Evolutionary conservation across 2,888 invertebrate genomes (phyloP), one percentile per base, ranked within the genome.

Genomic region (Athripsodes cinereus): DNA sequence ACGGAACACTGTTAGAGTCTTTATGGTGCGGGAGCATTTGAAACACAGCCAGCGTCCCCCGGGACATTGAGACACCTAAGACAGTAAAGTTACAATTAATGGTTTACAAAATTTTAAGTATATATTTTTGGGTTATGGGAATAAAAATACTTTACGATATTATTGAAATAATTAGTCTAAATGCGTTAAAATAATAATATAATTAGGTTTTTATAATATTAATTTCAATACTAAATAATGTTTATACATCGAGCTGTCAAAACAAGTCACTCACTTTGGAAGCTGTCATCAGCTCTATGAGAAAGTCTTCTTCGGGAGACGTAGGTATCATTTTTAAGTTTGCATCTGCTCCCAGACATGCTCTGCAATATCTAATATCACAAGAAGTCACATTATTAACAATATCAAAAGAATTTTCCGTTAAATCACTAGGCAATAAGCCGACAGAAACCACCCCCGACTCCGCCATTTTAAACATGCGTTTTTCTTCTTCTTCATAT

Each of bases 221-320:
- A 34, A 34, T 10, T 10, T 34, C 11, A 34, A 10, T 10, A 34
- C 11, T 34, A 10, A 10, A 34, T 11, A 34, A 34, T 34, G 11
- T 34, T 34, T 34, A 10, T 34, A 26, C 10, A 26, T 26, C 3
- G 19, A 48, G 2, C 48, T 48, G 48, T 48, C 48, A 48, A 48
- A 48, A 48, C 6, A 48, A n/a, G 5, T 16, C 5, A 3, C 48
- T 48, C 13, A 48, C 48, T 16, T 48, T 48, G 11, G 48, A 48
- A 48, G 44, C 44, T 44, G 48, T 48, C 48, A 48, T 20, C 16
- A 48, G 48, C 19, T 48, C 48, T 20, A 48, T 20, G 10, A 48
- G 48, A 48, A 48, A 48, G 48, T 48, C 48, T 18, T 48, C 8
- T 19, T 21, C 21, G 6, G 19, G 48, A 11, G 48, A 48, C 6